phyloP scores from a whole-genome alignment of 1,140 invertebrate species.

The Aphis craccivora region DNA sequence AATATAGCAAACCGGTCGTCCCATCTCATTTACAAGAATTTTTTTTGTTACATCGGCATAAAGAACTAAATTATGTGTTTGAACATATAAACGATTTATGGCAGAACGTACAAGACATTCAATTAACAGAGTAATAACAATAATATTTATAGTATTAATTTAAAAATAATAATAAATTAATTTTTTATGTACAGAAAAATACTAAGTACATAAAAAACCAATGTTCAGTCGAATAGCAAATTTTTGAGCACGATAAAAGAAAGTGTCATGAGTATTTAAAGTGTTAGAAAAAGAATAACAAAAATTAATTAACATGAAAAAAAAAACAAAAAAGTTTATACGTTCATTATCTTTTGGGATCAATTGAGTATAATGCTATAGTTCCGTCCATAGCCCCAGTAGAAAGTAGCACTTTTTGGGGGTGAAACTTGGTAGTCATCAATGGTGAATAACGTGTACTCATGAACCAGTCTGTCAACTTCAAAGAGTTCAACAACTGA shows the following conservation, averaged over 20 bases:
- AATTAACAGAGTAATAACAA: constrained; percentile 53
- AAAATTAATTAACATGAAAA: constrained; percentile 22
- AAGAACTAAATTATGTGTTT: constrained; percentile 6
- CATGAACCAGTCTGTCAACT: constrained; percentile 91
- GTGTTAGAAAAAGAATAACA: constrained; percentile 55
- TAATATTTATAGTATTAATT: constrained; percentile 53
- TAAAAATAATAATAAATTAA: constrained; percentile 50
- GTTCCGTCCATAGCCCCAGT: constrained; percentile 81
- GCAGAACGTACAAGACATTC: constrained; percentile 27
- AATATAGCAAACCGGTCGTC: neutral
- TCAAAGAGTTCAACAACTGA: constrained; percentile 75
- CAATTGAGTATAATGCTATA: constrained; percentile 76
- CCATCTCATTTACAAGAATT: constrained; percentile 16
- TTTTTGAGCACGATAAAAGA: constrained; percentile 56
- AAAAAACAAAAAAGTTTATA: constrained; percentile 9
- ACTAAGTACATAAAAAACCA: constrained; percentile 57
- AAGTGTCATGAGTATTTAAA: constrained; percentile 54
- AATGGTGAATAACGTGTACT: constrained; percentile 84
- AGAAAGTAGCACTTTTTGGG: constrained; percentile 77
- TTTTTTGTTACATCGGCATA: constrained; percentile 37
- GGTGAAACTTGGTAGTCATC: constrained; percentile 86
- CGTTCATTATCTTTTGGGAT: constrained; percentile 71
- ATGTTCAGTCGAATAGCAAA: constrained; percentile 53
- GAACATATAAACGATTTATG: constrained; percentile 40
- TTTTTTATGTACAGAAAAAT: constrained; percentile 56